phyloP scores from a whole-genome alignment of 1,140 invertebrate genomes.

The Drosophila erecta region DNA sequence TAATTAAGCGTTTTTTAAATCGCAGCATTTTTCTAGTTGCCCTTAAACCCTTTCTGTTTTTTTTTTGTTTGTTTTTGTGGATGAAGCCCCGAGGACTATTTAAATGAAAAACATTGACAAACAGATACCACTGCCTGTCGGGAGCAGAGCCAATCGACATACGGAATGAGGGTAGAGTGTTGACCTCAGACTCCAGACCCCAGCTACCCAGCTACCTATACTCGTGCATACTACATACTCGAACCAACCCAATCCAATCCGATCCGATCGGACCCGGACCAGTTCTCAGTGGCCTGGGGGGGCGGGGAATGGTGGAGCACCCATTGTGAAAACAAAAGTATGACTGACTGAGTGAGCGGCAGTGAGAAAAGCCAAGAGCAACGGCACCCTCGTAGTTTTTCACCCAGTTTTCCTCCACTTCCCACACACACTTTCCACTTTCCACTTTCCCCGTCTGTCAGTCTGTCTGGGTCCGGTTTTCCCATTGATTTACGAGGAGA shows the following conservation, averaged over 20 bases:
- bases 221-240: not conserved
- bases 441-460: constrained; percentile 6
- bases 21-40: not conserved
- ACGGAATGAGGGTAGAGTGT: too few relatives aligned
- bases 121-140: constrained; percentile 55
- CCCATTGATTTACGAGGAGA: constrained; percentile 69
- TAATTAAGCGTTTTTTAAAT: constrained; percentile 28
- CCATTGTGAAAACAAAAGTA: constrained; percentile 70
- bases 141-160: constrained; percentile 68
- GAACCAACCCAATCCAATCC: not conserved
- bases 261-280: not conserved
- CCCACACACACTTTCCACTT: not conserved
- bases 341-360: constrained; percentile 70
- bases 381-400: constrained; percentile 12
- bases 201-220: not conserved
- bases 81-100: constrained; percentile 23
- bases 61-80: not conserved
- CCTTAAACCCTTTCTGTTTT: not conserved
- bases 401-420: not conserved
- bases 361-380: constrained; percentile 79
- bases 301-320: not conserved
- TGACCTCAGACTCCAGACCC: not conserved
- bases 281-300: not conserved
- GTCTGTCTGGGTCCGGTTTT: constrained; percentile 41
- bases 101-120: constrained; percentile 42